phyloP scores from a whole-genome alignment of 2,888 invertebrate genomes.

The Lasioglossum morio region DNA sequence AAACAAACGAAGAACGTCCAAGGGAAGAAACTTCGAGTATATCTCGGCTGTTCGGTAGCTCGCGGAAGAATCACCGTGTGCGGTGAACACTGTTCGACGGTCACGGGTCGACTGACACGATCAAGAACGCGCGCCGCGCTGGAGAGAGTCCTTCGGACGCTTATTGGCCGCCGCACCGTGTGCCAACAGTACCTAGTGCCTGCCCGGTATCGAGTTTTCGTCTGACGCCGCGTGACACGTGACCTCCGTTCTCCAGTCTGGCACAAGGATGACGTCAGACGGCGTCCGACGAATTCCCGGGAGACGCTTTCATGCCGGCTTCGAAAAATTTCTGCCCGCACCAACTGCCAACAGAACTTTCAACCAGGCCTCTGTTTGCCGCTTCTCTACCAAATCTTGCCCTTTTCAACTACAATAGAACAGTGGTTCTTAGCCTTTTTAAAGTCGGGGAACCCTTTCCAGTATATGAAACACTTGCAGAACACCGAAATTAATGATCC shows the following conservation, averaged over 20 bases:
- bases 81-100: constrained; percentile 71
- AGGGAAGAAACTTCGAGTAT: not conserved
- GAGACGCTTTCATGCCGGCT: constrained; percentile 37
- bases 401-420: not conserved
- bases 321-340: constrained; percentile 11
- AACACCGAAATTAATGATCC: too few species aligned
- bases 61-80: not conserved
- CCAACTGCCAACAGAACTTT: not conserved
- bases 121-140: constrained; percentile 41
- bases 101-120: constrained; percentile 76
- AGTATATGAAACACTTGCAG: too few species aligned
- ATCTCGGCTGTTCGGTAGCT: not conserved
- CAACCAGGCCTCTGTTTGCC: not conserved
- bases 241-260: constrained; percentile 75
- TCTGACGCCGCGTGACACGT: constrained; percentile 65
- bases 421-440: too few species aligned
- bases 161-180: constrained; percentile 53
- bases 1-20: not conserved
- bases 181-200: constrained; percentile 6
- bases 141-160: constrained; percentile 58
- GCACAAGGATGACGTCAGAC: constrained; percentile 69
- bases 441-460: too few species aligned
- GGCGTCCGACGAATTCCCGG: constrained; percentile 55
- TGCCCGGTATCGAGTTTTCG: constrained; percentile 72
- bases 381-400: not conserved